These are phyloP conservation scores for Melieria picta DNA, from an alignment of 2,888 invertebrate genomes.

Conservation along the genomic window DNA sequence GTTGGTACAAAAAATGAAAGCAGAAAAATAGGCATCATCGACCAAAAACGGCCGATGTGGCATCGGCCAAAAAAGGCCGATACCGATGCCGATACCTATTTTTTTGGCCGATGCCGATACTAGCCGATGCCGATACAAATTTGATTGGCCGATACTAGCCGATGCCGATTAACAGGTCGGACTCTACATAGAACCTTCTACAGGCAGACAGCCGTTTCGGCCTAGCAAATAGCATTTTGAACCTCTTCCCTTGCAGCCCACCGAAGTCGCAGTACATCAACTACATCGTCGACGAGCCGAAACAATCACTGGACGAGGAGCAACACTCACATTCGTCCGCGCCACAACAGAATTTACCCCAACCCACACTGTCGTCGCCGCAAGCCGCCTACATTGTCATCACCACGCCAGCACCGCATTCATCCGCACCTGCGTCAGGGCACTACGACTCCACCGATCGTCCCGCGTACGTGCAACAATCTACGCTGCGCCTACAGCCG, in stretches of 20 bases:
- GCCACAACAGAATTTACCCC: slow-evolving; percentile 31
- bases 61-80: no score
- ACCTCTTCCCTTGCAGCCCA: slow-evolving; percentile 29
- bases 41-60: no score
- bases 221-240: slow-evolving; percentile 26
- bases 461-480: slow-evolving; percentile 56
- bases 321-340: slow-evolving; percentile 41
- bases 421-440: slow-evolving; percentile 36
- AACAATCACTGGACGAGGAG: slow-evolving; percentile 60
- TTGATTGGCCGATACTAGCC: no score
- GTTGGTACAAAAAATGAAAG: no score
- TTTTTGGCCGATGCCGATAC: no score
- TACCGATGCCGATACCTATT: no score
- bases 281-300: slow-evolving; percentile 60
- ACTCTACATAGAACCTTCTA: no score
- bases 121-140: no score
- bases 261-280: slow-evolving; percentile 54
- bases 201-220: no score
- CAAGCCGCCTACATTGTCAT: slow-evolving; percentile 55
- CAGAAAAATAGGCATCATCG: no score
- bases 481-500: slow-evolving; percentile 57
- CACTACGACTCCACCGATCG: slow-evolving; percentile 50
- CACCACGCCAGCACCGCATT: slow-evolving; percentile 54
- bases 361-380: slow-evolving; percentile 41
- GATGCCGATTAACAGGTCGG: no score